These are phyloP conservation scores for Hipposideros larvatus DNA, from an alignment of 2,797 vertebrate species.

Conservation along the genomic window DNA sequence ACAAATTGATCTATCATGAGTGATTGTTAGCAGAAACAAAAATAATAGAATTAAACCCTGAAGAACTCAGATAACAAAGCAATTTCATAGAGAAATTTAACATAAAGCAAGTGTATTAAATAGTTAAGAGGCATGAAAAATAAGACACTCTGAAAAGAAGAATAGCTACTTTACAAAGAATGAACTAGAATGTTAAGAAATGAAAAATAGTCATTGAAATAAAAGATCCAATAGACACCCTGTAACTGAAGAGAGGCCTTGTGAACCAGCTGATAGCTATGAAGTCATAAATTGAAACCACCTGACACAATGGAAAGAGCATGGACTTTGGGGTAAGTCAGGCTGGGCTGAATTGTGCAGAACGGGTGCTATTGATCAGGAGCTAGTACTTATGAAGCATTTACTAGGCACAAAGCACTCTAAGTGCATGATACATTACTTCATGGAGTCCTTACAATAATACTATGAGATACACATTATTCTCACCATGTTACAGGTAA, in stretches of 20 bases:
- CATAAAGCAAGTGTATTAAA: neutral
- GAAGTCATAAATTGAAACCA: slow-evolving; percentile 28
- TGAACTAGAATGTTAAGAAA: slow-evolving; percentile 48
- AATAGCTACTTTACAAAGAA: slow-evolving; percentile 40
- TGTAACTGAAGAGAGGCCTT: neutral
- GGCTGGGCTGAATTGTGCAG: neutral
- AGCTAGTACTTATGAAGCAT: neutral
- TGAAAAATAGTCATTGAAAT: slow-evolving; percentile 58
- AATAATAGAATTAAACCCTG: neutral
- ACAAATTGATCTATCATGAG: neutral
- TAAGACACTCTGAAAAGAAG: neutral
- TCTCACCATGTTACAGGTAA: slow-evolving; percentile 1
- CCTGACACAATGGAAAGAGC: neutral
- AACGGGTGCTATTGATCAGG: neutral
- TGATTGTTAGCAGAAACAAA: slow-evolving; percentile 1
- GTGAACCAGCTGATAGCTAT: neutral
- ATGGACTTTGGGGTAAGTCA: neutral
- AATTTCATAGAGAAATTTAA: neutral
- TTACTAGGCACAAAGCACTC: neutral
- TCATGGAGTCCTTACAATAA: neutral
- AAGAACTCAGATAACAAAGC: slow-evolving; percentile 1
- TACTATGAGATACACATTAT: neutral
- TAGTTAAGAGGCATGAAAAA: slow-evolving; percentile 8
- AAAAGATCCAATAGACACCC: slow-evolving; percentile 37
- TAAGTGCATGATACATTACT: neutral